phyloP scores from a whole-genome alignment of 2,888 invertebrate genomes.

The Amblyteles armatorius region DNA sequence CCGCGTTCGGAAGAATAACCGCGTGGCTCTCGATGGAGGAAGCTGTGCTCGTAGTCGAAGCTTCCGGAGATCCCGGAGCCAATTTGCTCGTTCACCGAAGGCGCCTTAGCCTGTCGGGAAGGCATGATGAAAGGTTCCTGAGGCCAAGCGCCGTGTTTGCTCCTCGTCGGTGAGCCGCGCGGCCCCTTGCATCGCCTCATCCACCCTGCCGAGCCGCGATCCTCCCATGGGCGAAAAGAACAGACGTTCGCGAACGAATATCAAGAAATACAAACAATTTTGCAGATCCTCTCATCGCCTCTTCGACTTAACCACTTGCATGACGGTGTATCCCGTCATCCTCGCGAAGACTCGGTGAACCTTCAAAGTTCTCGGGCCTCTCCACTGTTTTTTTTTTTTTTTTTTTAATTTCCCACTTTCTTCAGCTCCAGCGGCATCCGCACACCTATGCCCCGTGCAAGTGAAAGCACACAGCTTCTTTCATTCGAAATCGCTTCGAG shows the following conservation, averaged over 20 bases:
- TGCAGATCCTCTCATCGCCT: constrained; percentile 65
- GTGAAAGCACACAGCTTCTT: constrained; percentile 14
- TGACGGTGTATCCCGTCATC: background rate
- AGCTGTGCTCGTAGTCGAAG: constrained; percentile 44
- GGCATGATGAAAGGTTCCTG: constrained; percentile 71
- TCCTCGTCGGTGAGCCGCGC: constrained; percentile 35
- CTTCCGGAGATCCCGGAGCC: constrained; percentile 67
- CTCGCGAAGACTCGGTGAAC: background rate
- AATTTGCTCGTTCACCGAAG: constrained; percentile 68
- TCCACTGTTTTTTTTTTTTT: background rate
- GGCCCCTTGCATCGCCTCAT: constrained; percentile 28
- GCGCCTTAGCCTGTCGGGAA: constrained; percentile 69
- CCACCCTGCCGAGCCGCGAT: background rate
- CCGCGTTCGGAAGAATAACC: constrained; percentile 19
- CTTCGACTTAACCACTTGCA: constrained; percentile 53
- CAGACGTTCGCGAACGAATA: constrained; percentile 64
- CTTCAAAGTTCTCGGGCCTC: background rate
- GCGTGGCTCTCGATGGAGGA: background rate
- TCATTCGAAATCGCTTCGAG: constrained; percentile 40
- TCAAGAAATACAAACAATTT: constrained; percentile 72
- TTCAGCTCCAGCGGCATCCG: constrained; percentile 1
- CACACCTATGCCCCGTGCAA: constrained; percentile 3
- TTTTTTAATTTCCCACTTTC: constrained; percentile 22
- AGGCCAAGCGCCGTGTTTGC: constrained; percentile 37
- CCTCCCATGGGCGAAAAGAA: background rate